These are phyloP conservation scores for Cantharis rufa DNA, from an alignment of 2,888 invertebrate species.

Conservation along the genomic window DNA sequence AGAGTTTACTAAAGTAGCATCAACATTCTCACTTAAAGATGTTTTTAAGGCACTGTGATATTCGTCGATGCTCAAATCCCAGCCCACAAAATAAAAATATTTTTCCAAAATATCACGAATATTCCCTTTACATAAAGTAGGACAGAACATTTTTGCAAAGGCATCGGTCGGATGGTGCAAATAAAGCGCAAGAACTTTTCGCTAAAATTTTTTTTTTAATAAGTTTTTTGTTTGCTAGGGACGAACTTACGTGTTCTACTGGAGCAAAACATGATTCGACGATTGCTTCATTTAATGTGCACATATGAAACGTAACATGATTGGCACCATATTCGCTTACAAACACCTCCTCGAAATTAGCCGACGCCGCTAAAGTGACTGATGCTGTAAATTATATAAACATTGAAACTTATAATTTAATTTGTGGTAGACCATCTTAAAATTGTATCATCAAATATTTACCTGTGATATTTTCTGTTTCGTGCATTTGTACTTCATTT, in stretches of 20 bases:
- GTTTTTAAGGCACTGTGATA: conserved; percentile 39
- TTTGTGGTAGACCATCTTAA: background rate
- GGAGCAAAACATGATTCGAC: conserved; percentile 10
- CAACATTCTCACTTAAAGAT: conserved; percentile 31
- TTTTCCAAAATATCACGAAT: conserved; percentile 36
- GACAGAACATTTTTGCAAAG: conserved; percentile 41
- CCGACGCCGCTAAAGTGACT: conserved; percentile 34
- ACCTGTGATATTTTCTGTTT: background rate
- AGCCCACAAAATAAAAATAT: conserved; percentile 43
- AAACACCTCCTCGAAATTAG: conserved; percentile 36
- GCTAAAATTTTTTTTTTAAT: conserved; percentile 31
- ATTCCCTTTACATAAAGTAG: conserved; percentile 34
- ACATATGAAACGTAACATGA: conserved; percentile 36
- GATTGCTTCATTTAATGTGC: conserved; percentile 38
- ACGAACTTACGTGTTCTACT: conserved; percentile 8
- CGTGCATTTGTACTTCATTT: background rate
- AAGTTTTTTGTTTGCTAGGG: background rate
- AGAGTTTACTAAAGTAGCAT: conserved; percentile 28
- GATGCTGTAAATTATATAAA: conserved; percentile 1
- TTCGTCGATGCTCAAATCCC: conserved; percentile 40
- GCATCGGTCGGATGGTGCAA: conserved; percentile 41
- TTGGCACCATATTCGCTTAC: conserved; percentile 27
- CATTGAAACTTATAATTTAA: background rate
- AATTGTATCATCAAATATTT: background rate
- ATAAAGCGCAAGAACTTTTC: conserved; percentile 42